Percentiles rank a stretch among this genome's conserved stretches.
Conservation (phyloP, 2,888 invertebrate species). For the Seira musarum region DNA sequence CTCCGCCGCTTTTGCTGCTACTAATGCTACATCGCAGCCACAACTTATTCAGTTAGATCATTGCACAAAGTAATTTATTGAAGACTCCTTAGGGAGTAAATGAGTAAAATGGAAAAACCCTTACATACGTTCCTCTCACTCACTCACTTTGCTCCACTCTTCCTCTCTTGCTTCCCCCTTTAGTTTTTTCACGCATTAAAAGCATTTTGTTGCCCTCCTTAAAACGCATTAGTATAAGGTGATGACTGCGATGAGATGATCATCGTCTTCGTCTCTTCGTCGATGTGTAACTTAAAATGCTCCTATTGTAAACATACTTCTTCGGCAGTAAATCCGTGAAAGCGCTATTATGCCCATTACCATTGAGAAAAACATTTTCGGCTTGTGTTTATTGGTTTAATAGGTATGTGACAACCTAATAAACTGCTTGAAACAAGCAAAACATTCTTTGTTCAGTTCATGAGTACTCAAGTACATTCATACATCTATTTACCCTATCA, state of each 20-base stretch:
- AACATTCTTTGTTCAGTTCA: no score
- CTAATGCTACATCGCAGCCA: slow-evolving; percentile 24
- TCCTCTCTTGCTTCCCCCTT: background rate
- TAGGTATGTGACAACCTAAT: slow-evolving; percentile 50
- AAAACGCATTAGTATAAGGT: slow-evolving; percentile 33
- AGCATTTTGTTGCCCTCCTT: slow-evolving; percentile 9
- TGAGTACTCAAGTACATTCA: no score
- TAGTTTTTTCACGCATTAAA: slow-evolving; percentile 22
- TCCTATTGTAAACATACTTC: slow-evolving; percentile 41
- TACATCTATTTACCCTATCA: no score
- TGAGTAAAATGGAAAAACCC: slow-evolving; percentile 24
- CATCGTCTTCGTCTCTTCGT: slow-evolving; percentile 19
- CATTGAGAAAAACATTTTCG: slow-evolving; percentile 22
- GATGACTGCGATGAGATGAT: slow-evolving; percentile 46
- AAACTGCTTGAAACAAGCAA: slow-evolving; percentile 20
- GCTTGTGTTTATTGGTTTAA: slow-evolving; percentile 36
- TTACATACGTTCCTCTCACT: slow-evolving; percentile 23
- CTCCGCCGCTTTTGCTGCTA: no score
- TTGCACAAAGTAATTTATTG: slow-evolving; percentile 62
- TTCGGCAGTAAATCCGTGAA: slow-evolving; percentile 34
- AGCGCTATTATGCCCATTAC: slow-evolving; percentile 1
- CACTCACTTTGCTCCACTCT: slow-evolving; percentile 13
- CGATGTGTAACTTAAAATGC: slow-evolving; percentile 38
- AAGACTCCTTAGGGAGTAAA: slow-evolving; percentile 55
- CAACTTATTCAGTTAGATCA: slow-evolving; percentile 59